These are phyloP conservation scores for Cantharis flavilabris DNA, from an alignment of 2,888 invertebrate species.

Conservation along the genomic window DNA sequence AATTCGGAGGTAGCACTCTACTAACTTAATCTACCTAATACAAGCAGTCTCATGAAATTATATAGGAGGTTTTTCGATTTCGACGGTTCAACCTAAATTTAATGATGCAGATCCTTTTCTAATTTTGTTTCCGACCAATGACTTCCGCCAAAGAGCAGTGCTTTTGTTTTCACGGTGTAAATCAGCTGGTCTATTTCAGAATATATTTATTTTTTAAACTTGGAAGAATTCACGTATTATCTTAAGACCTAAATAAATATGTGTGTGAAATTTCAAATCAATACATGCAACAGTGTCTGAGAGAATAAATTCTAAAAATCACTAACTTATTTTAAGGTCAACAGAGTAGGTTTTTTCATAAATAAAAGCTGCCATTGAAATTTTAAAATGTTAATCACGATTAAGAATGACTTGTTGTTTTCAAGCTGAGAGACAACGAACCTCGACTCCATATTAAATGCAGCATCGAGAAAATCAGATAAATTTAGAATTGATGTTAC, in stretches of 20 bases:
- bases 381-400: background rate
- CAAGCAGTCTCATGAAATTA: too few relatives aligned
- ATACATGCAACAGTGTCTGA: background rate
- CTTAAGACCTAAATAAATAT: background rate
- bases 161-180: background rate
- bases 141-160: background rate
- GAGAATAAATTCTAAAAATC: background rate
- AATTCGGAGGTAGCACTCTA: too few relatives aligned
- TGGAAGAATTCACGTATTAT: background rate
- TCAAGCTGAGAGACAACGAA: background rate
- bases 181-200: background rate
- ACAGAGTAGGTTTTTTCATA: background rate
- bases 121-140: background rate
- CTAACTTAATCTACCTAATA: too few relatives aligned
- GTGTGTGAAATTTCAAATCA: background rate
- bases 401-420: background rate
- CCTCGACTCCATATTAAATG: background rate
- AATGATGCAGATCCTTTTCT: too few relatives aligned
- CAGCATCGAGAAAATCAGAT: background rate
- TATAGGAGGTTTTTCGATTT: too few relatives aligned
- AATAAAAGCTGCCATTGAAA: background rate
- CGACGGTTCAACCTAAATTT: too few relatives aligned
- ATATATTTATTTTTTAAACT: background rate
- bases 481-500: background rate
- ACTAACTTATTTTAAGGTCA: background rate